Base-by-base conservation (phyloP, 2,888 invertebrate genomes). In the Apeira syringaria region DNA sequence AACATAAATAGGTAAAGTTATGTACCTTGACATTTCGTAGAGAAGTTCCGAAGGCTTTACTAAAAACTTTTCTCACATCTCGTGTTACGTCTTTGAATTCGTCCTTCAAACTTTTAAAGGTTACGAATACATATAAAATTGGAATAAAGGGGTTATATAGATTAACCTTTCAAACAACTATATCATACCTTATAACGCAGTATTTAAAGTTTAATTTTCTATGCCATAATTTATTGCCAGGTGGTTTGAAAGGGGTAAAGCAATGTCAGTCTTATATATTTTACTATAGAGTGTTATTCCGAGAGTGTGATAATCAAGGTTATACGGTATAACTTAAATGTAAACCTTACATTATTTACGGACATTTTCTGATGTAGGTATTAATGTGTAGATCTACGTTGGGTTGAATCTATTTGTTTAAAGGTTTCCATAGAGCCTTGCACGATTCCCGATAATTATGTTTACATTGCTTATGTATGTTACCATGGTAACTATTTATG, bases 121-220 rank as follows among this genome's bases (percentile, higher is more conserved):
- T 37, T 30, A 22, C 20, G 24, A 15, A 25, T 30, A 35, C 31
- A 5, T 36, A 32, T 9, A 15, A 22, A 24, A 37, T 37, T 44
- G 27, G 25, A 15, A 31, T 42, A 37, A 27, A 31, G 17, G 24
- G 9, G 3, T 24, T 9, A 9, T 15, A 15, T 3, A 15, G 15
- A 20, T 4, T 4, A 20, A 5, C 4, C 4, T 3, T 20, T 20
- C 5, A 20, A 9, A 9, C 9, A 2, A 24, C 8, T 24, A n/a
- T 1, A n/a, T 15, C 4, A 15, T 2, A 30, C 34, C 32, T n/a
- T 52, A 46, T 52, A 46, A 12, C 5, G 1, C 11, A n/a, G 34
- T 3, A 7, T 8, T 1, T 32, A 32, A 18, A 20, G 7, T 4
- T 13, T 2, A 20, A 32, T 27, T 27, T 32, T 3, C 18, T 13